Percentiles rank a stretch among this genome's conserved stretches.
Conservation (phyloP, 2,797 vertebrate species). For the Rhodeus uyekii region DNA sequence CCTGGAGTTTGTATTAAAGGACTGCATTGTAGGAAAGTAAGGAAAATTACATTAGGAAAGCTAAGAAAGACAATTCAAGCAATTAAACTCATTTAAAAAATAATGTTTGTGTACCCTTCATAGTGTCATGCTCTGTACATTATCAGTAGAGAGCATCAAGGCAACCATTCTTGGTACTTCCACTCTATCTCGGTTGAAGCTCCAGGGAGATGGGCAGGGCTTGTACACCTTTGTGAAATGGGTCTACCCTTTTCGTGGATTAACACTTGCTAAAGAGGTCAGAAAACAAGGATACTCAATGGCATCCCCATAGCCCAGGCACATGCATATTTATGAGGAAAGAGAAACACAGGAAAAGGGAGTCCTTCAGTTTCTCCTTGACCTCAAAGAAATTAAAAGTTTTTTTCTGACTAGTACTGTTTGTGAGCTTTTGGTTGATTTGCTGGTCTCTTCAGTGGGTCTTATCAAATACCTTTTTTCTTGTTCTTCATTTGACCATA, state of each 20-base stretch:
- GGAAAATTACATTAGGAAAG: too few species aligned
- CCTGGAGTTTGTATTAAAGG: too few species aligned
- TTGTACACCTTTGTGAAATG: slow-evolving; percentile 50
- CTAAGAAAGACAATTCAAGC: not conserved
- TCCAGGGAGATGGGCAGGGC: slow-evolving; percentile 37
- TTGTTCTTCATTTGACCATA: not conserved
- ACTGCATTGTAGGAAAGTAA: too few species aligned
- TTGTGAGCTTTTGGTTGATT: slow-evolving; percentile 13
- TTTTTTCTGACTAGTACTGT: slow-evolving; percentile 5
- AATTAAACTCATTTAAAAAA: not conserved
- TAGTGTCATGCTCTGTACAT: slow-evolving; percentile 8
- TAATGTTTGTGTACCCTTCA: slow-evolving; percentile 43
- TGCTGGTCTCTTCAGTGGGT: not conserved
- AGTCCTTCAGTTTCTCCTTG: slow-evolving; percentile 51
- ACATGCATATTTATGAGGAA: slow-evolving; percentile 58
- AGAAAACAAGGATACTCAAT: slow-evolving; percentile 52
- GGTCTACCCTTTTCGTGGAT: slow-evolving; percentile 47
- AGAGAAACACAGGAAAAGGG: slow-evolving; percentile 42
- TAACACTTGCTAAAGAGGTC: slow-evolving; percentile 55
- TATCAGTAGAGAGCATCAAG: not conserved
- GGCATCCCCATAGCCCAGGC: slow-evolving; percentile 44
- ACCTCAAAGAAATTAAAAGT: slow-evolving; percentile 39
- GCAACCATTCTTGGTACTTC: slow-evolving; percentile 59
- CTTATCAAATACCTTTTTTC: not conserved
- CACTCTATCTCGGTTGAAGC: slow-evolving; percentile 39